A percentile compares a stretch with the other conserved stretches of the same genome.
These are phyloP conservation scores for Cossypha heuglini DNA, from an alignment of 2,797 vertebrate species.

Conservation along the genomic window DNA sequence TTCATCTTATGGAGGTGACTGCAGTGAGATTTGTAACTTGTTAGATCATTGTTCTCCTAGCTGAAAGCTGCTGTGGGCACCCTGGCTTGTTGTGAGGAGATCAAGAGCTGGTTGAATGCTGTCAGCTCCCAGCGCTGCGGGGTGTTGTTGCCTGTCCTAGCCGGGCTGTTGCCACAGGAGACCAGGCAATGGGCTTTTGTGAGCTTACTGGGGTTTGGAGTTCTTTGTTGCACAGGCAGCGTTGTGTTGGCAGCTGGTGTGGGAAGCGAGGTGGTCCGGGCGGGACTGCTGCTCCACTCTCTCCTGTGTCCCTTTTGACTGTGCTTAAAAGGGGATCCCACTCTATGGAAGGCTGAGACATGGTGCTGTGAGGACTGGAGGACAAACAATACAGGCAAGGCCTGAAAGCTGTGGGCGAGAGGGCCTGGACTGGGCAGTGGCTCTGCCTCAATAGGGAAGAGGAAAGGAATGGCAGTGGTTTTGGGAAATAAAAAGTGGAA, in stretches of 20 bases:
- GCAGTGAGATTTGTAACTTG: not conserved
- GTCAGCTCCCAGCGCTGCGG: rapidly evolving
- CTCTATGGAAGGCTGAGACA: rapidly evolving
- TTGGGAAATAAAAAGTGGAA: slow-evolving; percentile 11
- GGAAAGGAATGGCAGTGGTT: not conserved
- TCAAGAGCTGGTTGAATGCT: not conserved
- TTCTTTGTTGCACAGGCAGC: slow-evolving; percentile 9
- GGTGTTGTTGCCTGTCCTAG: not conserved
- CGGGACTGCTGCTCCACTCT: rapidly evolving
- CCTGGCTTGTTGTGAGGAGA: not conserved
- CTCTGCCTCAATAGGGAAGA: not conserved
- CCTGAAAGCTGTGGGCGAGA: rapidly evolving
- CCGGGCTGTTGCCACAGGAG: not conserved
- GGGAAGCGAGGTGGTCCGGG: not conserved
- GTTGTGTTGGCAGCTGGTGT: not conserved
- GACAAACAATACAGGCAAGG: not conserved
- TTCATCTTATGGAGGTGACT: rapidly evolving
- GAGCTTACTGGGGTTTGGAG: not conserved
- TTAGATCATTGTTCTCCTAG: not conserved
- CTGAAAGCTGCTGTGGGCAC: not conserved
- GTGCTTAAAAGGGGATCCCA: not conserved
- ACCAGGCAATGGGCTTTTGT: not conserved
- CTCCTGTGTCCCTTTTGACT: not conserved
- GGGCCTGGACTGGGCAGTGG: not conserved
- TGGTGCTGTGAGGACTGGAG: not conserved